Conservation (phyloP, 1,140 invertebrate species). For the Mesaphorura yosii region DNA sequence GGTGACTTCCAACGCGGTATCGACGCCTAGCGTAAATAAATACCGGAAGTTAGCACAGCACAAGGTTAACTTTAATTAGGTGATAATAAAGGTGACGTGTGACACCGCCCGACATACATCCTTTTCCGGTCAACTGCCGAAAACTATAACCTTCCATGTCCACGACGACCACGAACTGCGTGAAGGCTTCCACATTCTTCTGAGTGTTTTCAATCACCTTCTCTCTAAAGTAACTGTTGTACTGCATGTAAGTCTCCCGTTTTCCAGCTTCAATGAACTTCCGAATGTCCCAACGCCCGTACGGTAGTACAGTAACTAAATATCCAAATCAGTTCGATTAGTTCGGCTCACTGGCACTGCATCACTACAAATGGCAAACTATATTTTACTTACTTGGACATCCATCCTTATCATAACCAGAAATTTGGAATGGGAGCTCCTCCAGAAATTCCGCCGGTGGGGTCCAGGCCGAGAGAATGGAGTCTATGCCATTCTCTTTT, state of each 20-base stretch:
- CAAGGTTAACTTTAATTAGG: too few relatives aligned
- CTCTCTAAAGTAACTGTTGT: constrained; percentile 11
- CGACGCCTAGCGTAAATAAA: constrained; percentile 10
- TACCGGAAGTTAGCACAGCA: too few relatives aligned
- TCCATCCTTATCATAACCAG: constrained; percentile 11
- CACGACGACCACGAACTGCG: constrained; percentile 16
- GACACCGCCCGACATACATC: not conserved
- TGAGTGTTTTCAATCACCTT: constrained; percentile 3
- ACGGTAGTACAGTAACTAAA: constrained; percentile 11
- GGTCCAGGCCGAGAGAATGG: constrained; percentile 31
- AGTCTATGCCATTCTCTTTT: not conserved
- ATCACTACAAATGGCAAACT: too few relatives aligned
- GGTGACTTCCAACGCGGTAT: constrained; percentile 9
- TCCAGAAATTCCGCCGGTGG: not conserved
- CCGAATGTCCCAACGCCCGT: constrained; percentile 16
- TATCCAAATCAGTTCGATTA: too few relatives aligned
- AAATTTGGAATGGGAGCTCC: constrained; percentile 4
- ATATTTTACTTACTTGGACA: constrained; percentile 5
- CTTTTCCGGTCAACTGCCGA: constrained; percentile 6
- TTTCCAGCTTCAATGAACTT: constrained; percentile 3
- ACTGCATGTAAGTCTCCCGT: constrained; percentile 10
- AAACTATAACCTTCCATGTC: constrained; percentile 18
- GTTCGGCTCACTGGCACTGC: too few relatives aligned
- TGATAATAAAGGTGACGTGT: not conserved
- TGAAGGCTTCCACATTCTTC: constrained; percentile 1